Conservation (phyloP, 1,140 invertebrate species). For the Drosophila sp. region DNA sequence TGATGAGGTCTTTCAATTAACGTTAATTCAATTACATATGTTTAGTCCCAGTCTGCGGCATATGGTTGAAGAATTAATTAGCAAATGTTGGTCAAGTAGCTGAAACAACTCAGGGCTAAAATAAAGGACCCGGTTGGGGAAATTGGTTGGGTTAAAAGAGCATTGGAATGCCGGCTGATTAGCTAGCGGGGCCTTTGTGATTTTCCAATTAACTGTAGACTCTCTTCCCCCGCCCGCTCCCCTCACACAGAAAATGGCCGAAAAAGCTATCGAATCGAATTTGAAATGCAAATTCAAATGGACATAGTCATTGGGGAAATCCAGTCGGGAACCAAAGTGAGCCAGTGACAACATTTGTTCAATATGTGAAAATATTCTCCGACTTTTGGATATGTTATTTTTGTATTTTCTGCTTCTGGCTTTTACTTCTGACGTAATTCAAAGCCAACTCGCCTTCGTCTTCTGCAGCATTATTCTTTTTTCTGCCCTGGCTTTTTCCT, state of each 20-base stretch:
- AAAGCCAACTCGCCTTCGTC: conserved; percentile 40
- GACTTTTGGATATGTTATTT: conserved; percentile 26
- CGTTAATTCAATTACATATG: conserved; percentile 63
- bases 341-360: conserved; percentile 39
- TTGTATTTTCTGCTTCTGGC: conserved; percentile 7
- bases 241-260: conserved; percentile 18
- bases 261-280: conserved; percentile 60
- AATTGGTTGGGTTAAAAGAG: conserved; percentile 6
- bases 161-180: conserved; percentile 47
- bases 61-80: conserved; percentile 75
- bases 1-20: conserved; percentile 66
- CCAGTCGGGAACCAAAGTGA: conserved; percentile 36
- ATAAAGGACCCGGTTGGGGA: neutral
- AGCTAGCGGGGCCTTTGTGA: conserved; percentile 57
- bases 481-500: conserved; percentile 43
- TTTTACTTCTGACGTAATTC: conserved; percentile 52
- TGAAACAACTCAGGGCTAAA: neutral
- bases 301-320: conserved; percentile 74
- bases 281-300: conserved; percentile 75
- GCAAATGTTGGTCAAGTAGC: conserved; percentile 42
- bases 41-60: conserved; percentile 38
- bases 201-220: conserved; percentile 58
- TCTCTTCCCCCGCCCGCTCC: neutral
- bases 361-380: conserved; percentile 53
- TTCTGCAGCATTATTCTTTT: conserved; percentile 27